Base-by-base conservation (phyloP, 2,113 vertebrate species). In the Zapornia atra region DNA sequence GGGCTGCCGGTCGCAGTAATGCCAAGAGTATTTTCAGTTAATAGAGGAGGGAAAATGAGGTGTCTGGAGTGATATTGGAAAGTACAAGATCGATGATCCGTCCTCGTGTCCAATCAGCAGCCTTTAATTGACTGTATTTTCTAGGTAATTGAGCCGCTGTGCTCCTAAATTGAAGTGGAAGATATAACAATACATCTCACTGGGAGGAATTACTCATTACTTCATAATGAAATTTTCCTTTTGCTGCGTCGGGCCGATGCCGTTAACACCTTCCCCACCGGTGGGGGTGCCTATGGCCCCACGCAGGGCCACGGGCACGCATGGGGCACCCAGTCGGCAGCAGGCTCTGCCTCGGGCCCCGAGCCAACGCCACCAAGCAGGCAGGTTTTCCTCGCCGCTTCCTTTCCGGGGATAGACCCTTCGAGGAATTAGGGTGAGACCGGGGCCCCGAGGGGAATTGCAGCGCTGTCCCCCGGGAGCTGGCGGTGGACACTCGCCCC, bases 121-220 rank as follows among this genome's bases (percentile, higher is more conserved):
- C 96, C 97, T 98, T 99, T 99, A 99, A 99, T 99, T 99, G 99
- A 98, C 98, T 98, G 97, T 98, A 98, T 99, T 99, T 98, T 98
- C 98, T 98, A 97, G 97, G 98, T 98, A 99, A 99, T 98, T 98
- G 98, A 98, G 97, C 97, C 98, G 97, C 98, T 96, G 98, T 98
- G 97, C 97, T 97, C 98, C 96, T 94, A 98, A 98, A 98, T 98
- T 98, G 98, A 98, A 98, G 98, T 98, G 96, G 97, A 97, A 98
- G 98, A 98, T 98, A 94, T 98, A 98, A 98, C 98, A 98, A 98
- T 98, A 98, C 97, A 98, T 98, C 98, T 98, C 97, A 85, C 97
- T 96, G 96, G 96, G 97, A 97, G 97, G 98, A 98, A 98, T 98
- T 97, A 98, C 97, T 98, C 98, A 98, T 98, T 98, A 98, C 95